Evolutionary conservation across 2,888 invertebrate genomes (phyloP).

Genomic region (Cheilosia impressa): DNA sequence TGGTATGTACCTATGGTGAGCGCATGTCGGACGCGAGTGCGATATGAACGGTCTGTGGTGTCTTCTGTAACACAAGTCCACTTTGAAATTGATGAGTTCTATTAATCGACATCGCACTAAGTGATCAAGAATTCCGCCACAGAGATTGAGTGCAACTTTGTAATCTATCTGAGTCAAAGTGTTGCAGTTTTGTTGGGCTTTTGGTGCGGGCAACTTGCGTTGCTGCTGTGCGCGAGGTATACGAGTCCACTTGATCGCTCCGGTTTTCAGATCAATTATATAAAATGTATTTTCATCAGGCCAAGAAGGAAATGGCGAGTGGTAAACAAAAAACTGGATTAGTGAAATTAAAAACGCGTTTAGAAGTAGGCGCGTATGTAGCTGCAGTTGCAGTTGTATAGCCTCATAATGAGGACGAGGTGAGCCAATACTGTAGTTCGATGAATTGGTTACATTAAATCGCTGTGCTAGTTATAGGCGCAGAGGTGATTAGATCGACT

Average conservation of each 20-base stretch:
- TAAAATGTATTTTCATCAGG: slow-evolving; percentile 31
- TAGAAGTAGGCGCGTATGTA: not conserved
- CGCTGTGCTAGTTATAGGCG: not conserved
- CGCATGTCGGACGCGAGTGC: no score
- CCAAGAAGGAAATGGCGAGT: slow-evolving; percentile 58
- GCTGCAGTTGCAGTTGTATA: not conserved
- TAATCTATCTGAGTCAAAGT: not conserved
- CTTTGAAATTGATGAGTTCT: not conserved
- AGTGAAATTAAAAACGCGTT: slow-evolving; percentile 58
- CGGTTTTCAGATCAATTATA: slow-evolving; percentile 40
- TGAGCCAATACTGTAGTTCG: slow-evolving; percentile 7
- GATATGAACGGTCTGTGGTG: no score
- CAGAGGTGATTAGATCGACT: not conserved
- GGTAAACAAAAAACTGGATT: slow-evolving; percentile 53
- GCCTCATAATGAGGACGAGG: slow-evolving; percentile 39
- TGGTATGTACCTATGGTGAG: no score
- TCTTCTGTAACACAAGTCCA: no score
- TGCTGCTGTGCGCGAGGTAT: not conserved
- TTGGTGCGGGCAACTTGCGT: not conserved
- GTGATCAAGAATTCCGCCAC: not conserved
- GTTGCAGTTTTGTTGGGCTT: not conserved
- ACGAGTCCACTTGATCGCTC: slow-evolving; percentile 12
- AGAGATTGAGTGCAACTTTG: not conserved
- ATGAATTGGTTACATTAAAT: not conserved
- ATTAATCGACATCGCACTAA: slow-evolving; percentile 7